These are phyloP conservation scores for Brienomyrus longianalis DNA, from an alignment of 2,113 vertebrate species.

Conservation along the genomic window DNA sequence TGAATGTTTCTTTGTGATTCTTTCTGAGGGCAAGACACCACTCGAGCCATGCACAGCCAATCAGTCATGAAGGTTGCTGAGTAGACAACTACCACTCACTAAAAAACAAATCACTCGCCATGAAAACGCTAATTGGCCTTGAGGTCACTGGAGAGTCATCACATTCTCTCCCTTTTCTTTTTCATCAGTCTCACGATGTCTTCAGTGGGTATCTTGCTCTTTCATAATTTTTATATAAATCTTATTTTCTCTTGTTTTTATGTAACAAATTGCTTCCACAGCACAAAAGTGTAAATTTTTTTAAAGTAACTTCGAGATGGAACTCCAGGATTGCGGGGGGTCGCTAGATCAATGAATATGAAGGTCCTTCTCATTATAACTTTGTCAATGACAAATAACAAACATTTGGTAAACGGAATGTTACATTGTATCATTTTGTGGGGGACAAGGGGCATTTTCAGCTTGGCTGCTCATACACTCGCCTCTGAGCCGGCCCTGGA, in stretches of 20 bases:
- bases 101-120: conserved; percentile 39
- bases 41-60: conserved; percentile 45
- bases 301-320: conserved; percentile 28
- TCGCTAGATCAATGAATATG: conserved; percentile 64
- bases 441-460: conserved; percentile 73
- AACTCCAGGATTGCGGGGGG: conserved; percentile 38
- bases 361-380: conserved; percentile 65
- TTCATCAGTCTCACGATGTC: conserved; percentile 15
- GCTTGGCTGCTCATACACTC: conserved; percentile 62
- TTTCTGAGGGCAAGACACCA: conserved; percentile 39
- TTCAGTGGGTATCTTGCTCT: background rate
- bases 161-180: conserved; percentile 20
- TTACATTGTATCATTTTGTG: conserved; percentile 66
- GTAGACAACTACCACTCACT: conserved; percentile 40
- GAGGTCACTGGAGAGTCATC: conserved; percentile 35
- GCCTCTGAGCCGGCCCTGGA: conserved; percentile 60
- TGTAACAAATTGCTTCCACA: conserved; percentile 33
- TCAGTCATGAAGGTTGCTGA: conserved; percentile 53
- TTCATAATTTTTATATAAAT: conserved; percentile 3
- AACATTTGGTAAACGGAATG: conserved; percentile 66
- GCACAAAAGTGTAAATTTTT: conserved; percentile 40
- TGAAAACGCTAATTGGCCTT: conserved; percentile 45
- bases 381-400: conserved; percentile 73
- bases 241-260: conserved; percentile 23
- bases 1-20: conserved; percentile 42